Percentiles rank a stretch among this genome's conserved stretches.
Evolutionary conservation across 2,888 invertebrate species (phyloP).

Genomic region (Ophion slaviceki): DNA sequence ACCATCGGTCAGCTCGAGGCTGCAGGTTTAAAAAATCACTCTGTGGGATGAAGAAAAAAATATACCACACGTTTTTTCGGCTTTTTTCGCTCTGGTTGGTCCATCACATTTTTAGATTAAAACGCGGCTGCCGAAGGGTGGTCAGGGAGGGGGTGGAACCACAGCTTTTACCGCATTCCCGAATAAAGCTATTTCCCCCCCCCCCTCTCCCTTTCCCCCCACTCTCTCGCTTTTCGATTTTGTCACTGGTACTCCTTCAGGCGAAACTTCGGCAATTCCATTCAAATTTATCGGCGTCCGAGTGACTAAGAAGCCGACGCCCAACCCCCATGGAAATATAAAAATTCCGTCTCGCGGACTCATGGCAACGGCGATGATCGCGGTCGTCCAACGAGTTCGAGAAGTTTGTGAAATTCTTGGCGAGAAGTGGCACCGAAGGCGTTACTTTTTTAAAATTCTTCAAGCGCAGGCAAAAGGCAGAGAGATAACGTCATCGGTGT

Average conservation of each 20-base stretch:
- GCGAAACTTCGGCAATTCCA: slow-evolving; percentile 40
- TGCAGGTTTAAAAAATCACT: too few relatives aligned
- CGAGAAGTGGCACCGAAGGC: not conserved
- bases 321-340: slow-evolving; percentile 12
- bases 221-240: not conserved
- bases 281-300: slow-evolving; percentile 35
- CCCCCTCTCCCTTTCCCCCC: not conserved
- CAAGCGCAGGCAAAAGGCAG: not conserved
- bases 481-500: slow-evolving; percentile 1
- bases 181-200: not conserved
- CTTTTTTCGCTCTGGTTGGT: not conserved
- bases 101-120: not conserved
- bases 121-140: not conserved
- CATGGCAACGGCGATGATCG: not conserved
- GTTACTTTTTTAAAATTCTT: not conserved
- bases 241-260: slow-evolving; percentile 26
- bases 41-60: too few relatives aligned
- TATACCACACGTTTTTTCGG: not conserved
- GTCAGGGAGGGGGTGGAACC: not conserved
- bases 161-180: not conserved
- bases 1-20: too few relatives aligned
- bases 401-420: not conserved
- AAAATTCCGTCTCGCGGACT: not conserved
- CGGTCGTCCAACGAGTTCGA: not conserved
- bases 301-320: slow-evolving; percentile 53